These are phyloP conservation scores for Virgularia gustaviana DNA, from an alignment of 92 coral and sea anemone species.

Conservation along the genomic window DNA sequence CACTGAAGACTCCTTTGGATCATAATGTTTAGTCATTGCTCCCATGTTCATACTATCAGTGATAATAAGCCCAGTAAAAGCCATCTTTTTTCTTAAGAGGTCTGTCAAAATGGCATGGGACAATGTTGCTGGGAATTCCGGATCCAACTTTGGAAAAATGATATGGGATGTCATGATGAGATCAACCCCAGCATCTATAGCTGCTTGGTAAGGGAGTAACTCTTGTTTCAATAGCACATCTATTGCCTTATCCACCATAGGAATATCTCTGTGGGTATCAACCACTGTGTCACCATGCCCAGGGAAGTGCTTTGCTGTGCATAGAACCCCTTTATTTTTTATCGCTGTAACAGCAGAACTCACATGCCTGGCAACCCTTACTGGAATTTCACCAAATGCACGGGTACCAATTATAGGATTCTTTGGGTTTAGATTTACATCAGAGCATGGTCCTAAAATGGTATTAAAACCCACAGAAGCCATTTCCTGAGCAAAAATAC, in stretches of 20 bases:
- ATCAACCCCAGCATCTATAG: neutral
- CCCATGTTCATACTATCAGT: too few species aligned
- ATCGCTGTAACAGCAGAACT: neutral
- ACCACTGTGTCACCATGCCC: conserved; percentile 5
- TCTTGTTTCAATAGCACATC: neutral
- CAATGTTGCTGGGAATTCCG: neutral
- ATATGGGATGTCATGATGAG: neutral
- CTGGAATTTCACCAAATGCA: neutral
- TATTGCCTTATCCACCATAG: neutral
- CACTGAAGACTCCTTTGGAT: too few species aligned
- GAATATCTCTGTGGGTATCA: neutral
- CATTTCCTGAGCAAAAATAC: too few species aligned
- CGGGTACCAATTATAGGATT: neutral
- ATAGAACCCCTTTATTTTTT: neutral
- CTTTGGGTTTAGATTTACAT: too few species aligned
- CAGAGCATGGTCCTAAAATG: too few species aligned
- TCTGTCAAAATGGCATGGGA: neutral
- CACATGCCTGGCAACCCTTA: neutral
- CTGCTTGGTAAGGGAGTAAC: neutral
- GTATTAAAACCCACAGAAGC: too few species aligned
- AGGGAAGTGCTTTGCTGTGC: conserved; percentile 1
- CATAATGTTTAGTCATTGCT: too few species aligned
- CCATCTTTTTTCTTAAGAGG: neutral
- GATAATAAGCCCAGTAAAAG: neutral
- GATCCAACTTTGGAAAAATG: neutral